Evolutionary conservation across 1,140 invertebrate species (phyloP).

Genomic region (Ips nitidus): DNA sequence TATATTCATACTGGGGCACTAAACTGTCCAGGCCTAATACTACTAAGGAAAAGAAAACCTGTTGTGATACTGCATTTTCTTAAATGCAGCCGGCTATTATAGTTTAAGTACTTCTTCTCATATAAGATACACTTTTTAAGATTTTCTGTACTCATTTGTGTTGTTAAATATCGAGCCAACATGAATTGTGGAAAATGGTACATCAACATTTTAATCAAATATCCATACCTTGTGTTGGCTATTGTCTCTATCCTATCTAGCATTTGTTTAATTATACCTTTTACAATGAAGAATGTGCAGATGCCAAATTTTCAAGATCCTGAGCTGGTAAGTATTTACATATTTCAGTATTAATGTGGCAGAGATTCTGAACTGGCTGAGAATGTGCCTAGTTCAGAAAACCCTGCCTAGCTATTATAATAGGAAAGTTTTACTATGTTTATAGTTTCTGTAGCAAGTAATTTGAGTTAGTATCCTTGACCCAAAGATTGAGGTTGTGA

Average conservation of each 20-base stretch:
- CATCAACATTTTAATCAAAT: constrained; percentile 45
- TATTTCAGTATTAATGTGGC: constrained; percentile 11
- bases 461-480: neutral
- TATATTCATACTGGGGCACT: too few species aligned
- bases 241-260: constrained; percentile 45
- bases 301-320: constrained; percentile 50
- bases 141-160: neutral
- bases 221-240: constrained; percentile 46
- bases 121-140: too few species aligned
- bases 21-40: too few species aligned
- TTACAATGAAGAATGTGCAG: constrained; percentile 41
- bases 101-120: too few species aligned
- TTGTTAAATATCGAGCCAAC: neutral
- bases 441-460: neutral
- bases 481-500: neutral
- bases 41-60: too few species aligned
- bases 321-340: constrained; percentile 46
- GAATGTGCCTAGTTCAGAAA: neutral
- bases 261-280: constrained; percentile 46
- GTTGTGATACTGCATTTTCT: too few species aligned
- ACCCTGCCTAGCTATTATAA: neutral
- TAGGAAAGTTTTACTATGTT: neutral
- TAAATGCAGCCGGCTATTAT: too few species aligned
- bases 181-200: constrained; percentile 36
- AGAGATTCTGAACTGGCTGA: neutral